Percentiles rank a stretch among this genome's conserved stretches.
These are phyloP conservation scores for Alaudala cheleensis DNA, from an alignment of 2,113 vertebrate species.

Conservation along the genomic window DNA sequence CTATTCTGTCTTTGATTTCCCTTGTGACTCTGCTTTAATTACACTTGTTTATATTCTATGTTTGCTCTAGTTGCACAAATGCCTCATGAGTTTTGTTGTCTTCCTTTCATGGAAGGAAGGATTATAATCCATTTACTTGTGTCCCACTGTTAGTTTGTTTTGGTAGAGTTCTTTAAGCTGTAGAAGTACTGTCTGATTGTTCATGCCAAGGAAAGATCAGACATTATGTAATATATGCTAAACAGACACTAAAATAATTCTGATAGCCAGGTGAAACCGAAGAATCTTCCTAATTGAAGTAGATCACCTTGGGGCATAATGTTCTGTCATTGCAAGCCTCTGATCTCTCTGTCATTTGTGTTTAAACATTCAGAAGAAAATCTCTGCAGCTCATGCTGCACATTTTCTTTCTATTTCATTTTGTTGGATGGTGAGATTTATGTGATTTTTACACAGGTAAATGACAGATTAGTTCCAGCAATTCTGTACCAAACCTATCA, in stretches of 20 bases:
- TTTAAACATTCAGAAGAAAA: neutral
- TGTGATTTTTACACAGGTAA: neutral
- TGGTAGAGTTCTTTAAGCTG: neutral
- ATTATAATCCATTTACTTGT: neutral
- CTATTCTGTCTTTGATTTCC: neutral
- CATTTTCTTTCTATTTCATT: neutral
- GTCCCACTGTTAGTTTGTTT: neutral
- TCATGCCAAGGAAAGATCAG: neutral
- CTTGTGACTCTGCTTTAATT: neutral
- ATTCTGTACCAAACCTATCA: neutral
- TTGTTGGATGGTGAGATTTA: neutral
- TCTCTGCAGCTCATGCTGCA: neutral
- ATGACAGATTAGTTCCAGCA: neutral
- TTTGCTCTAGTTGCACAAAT: neutral
- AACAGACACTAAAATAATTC: constrained; percentile 16
- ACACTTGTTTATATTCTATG: neutral
- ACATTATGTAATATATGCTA: neutral
- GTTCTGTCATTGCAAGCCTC: neutral
- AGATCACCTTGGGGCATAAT: neutral
- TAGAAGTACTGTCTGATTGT: constrained; percentile 18
- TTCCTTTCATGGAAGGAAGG: neutral
- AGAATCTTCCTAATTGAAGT: constrained; percentile 22
- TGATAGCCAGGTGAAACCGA: constrained; percentile 17
- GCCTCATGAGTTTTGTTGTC: neutral
- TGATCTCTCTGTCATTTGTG: neutral